A percentile compares a stretch with the other conserved stretches of the same genome.
Conservation (phyloP, 2,113 vertebrate species). For the Oncorhynchus tshawytscha region DNA sequence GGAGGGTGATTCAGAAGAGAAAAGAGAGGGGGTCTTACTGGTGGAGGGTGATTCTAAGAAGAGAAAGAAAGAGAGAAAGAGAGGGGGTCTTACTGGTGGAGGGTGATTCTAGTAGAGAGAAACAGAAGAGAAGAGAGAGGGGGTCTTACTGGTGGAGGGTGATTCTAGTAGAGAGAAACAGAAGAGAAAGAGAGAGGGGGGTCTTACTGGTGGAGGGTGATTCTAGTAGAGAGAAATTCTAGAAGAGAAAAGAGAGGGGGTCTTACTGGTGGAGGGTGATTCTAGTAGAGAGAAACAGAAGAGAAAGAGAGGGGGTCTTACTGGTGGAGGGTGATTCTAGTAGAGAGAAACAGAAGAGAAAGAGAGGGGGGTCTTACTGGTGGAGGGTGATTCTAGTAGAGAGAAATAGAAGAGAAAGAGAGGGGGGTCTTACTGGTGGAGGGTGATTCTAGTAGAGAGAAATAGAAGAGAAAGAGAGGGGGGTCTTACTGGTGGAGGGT, state of each 20-base stretch:
- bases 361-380: too few species aligned
- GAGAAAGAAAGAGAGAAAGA: too few species aligned
- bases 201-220: background rate
- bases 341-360: too few species aligned
- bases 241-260: too few species aligned
- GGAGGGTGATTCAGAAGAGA: too few species aligned
- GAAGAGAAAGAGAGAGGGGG: too few species aligned
- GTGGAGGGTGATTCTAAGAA: slow-evolving; percentile 46
- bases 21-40: too few species aligned
- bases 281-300: background rate
- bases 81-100: slow-evolving; percentile 15
- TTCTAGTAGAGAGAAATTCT: background rate
- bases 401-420: background rate
- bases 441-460: too few species aligned
- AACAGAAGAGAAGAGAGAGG: too few species aligned
- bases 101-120: slow-evolving; percentile 56
- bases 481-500: slow-evolving; percentile 36
- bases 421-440: background rate
- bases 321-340: background rate
- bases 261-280: background rate
- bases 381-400: background rate
- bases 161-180: slow-evolving; percentile 31
- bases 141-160: slow-evolving; percentile 36
- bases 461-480: too few species aligned
- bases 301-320: too few species aligned